Evolutionary conservation across 2,113 vertebrate species (phyloP).

Genomic region (Mobula hypostoma): DNA sequence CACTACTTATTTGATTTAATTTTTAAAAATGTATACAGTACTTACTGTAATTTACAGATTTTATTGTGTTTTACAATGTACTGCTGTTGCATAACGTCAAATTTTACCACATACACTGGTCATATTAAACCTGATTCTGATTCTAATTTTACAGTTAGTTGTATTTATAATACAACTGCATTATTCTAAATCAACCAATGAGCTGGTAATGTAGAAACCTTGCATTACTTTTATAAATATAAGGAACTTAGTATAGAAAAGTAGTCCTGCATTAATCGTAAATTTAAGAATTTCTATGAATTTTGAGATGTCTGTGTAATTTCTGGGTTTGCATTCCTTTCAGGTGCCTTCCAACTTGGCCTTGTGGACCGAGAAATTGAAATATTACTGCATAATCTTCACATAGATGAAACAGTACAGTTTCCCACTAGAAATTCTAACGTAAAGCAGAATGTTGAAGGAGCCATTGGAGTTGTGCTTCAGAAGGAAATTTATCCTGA

Average conservation of each 20-base stretch:
- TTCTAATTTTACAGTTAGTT: background rate
- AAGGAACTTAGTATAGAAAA: background rate
- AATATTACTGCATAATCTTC: slow-evolving; percentile 52
- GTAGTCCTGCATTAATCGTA: background rate
- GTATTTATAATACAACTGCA: background rate
- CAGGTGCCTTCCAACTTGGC: slow-evolving; percentile 59
- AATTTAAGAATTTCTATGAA: background rate
- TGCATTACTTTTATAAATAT: background rate
- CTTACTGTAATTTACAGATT: no score
- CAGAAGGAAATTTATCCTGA: slow-evolving; percentile 51
- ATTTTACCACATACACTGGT: no score
- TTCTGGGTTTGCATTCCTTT: background rate
- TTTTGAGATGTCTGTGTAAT: background rate
- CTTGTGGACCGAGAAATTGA: slow-evolving; percentile 59
- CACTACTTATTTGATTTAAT: no score
- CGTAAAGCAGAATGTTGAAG: background rate
- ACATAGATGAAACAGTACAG: slow-evolving; percentile 41
- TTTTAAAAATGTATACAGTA: no score
- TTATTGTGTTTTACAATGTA: no score
- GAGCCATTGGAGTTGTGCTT: slow-evolving; percentile 43
- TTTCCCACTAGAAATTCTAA: background rate
- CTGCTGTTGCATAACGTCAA: no score
- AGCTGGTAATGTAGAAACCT: background rate
- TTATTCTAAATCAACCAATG: background rate
- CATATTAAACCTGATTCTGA: no score